These are phyloP conservation scores for Mesochorus sp. DNA, from an alignment of 2,888 invertebrate genomes.

Conservation along the genomic window DNA sequence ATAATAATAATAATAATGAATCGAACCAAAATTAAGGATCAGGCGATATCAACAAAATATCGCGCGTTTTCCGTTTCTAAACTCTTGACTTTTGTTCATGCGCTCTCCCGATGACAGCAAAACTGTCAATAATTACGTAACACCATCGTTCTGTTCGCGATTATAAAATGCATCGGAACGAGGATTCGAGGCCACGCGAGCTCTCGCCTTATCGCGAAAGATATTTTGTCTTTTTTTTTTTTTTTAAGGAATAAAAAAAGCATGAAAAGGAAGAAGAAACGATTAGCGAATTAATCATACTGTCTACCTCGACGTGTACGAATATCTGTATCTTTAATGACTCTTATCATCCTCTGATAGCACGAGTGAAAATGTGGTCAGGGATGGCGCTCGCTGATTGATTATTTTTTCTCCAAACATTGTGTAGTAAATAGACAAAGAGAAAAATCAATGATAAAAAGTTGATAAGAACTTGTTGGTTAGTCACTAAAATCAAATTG, in stretches of 20 bases:
- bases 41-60: not conserved
- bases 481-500: too few relatives aligned
- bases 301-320: too few relatives aligned
- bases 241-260: not conserved
- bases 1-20: not conserved
- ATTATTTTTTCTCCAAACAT: too few relatives aligned
- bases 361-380: too few relatives aligned
- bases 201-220: conserved; percentile 33
- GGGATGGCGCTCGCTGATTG: too few relatives aligned
- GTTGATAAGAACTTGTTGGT: too few relatives aligned
- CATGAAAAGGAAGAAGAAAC: not conserved
- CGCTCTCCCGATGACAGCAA: conserved; percentile 60
- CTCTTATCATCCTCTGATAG: too few relatives aligned
- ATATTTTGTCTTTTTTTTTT: too few relatives aligned
- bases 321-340: too few relatives aligned
- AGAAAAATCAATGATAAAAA: too few relatives aligned
- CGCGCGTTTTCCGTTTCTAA: not conserved
- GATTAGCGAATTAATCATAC: not conserved
- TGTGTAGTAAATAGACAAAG: too few relatives aligned
- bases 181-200: conserved; percentile 53
- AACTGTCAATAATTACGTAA: conserved; percentile 66
- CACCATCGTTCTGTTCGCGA: conserved; percentile 15
- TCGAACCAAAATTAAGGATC: not conserved
- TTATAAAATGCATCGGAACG: conserved; percentile 42
- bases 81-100: conserved; percentile 29